Base-by-base conservation (phyloP, 2,797 vertebrate species). In the Xyrichtys novacula region DNA sequence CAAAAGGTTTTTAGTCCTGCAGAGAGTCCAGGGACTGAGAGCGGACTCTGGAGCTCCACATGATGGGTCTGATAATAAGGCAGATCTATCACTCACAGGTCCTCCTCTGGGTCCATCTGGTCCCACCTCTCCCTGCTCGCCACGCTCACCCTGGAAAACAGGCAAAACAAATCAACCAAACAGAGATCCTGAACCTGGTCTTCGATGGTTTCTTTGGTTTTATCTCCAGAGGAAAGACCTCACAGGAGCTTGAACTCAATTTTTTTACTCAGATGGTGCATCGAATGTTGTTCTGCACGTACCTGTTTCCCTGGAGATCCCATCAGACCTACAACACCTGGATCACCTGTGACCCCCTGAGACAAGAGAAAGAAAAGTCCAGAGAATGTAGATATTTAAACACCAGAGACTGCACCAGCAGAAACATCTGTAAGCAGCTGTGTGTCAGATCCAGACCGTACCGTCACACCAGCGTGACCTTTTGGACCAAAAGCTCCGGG, bases 271-370 rank as follows among this genome's bases (percentile, higher is more conserved):
- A 10, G 31, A 17, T 1, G 0, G 43, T 15, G 16, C 32, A 11
- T 34, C 14, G 3, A 1, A 34, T 11, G 11, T 1, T 17, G 15
- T 57, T 53, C 14, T 40, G 4, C 60, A 89, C 95, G 90, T 91
- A 98, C 97, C 76, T 91, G 91, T 94, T 97, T 98, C 57, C 97
- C 97, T 77, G 96, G 90, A 88, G 95, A 96, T 47, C 97, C 97
- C 94, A 98, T 94, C 34, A 90, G 82, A 48, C 97, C 97, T 31
- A 94, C 90, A 11, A 92, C 88, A 3, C 97, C 97, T 44, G 95
- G 95, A 74, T 90, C 83, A 49, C 96, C 97, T 39, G 84, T 28
- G 44, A 63, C 84, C 39, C 97, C 97, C 97, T 99, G 74, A 31
- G 43, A 88, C 48, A 40, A 23, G 12, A 44, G 4, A 60, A 62